Evolutionary conservation across 2,888 invertebrate species (phyloP), one percentile per base, ranked within the genome.

Genomic region (Lymantria monacha): DNA sequence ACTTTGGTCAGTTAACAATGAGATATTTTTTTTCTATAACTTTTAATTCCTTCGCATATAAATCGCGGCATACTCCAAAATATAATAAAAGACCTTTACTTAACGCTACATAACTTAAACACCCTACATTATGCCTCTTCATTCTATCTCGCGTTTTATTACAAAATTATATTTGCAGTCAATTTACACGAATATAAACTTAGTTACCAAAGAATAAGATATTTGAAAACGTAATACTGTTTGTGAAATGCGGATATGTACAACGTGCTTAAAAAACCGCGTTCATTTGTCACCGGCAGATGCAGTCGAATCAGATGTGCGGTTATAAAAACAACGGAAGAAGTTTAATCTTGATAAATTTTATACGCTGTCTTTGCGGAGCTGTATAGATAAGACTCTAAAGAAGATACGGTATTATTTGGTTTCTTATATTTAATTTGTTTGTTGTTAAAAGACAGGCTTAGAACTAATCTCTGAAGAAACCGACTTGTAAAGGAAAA

Each of bases 201-300:
- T 80, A 75, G 44, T 3, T 1, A 22, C 1, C 11, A 11, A 7
- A 9, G 7, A 9, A 38, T 66, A 77, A 66, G 67, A 66, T 55
- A 43, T 53, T 54, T 56, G 48, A 45, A 22, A 46, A 55, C 56
- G 52, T 63, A 61, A 55, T 58, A 56, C 52, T 56, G 58, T 63
- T 61, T 57, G 63, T 61, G 65, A 72, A 70, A 70, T 63, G 69
- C 70, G 74, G 73, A 81, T 78, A 80, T 76, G 79, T 77, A 79
- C 76, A 80, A 74, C 80, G 83, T 83, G 82, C 80, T 87, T 86
- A 87, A 88, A 87, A 87, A 88, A 87, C 87, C 87, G 79, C 88
- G 82, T 85, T 83, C 87, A 87, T 88, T 88, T 88, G 88, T 88
- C 87, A 85, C 79, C 80, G 79, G 85, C 88, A 87, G 87, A 87